Evolutionary conservation across 2,888 invertebrate species (phyloP), one percentile per base, ranked within the genome.

Genomic region (Lepidocyrtinus sp.): DNA sequence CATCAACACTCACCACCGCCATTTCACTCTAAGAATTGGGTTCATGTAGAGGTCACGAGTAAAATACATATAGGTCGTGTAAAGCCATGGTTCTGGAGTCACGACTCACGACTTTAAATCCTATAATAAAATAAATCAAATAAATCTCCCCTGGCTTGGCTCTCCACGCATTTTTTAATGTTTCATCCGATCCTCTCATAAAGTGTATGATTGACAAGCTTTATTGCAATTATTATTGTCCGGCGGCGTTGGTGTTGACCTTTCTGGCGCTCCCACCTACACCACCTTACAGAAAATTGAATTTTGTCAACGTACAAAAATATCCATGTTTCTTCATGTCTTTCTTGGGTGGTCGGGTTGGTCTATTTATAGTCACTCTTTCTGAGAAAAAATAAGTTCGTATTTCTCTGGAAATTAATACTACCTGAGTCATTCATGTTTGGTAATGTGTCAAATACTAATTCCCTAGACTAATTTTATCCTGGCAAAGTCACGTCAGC

Each of bases 201-300:
- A n/a, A 7, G 50, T 5, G 12, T 7, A 36, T 50, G 50, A 50
- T 50, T 50, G 50, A 50, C 50, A 50, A n/a, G 50, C 50, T 50
- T 50, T 50, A 50, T 50, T 15, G 50, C n/a, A n/a, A n/a, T n/a
- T n/a, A n/a, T n/a, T 50, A 50, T 12, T 50, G 50, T 12, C n/a
- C 12, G 50, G 50, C 17, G 50, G 50, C n/a, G n/a, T n/a, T n/a
- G n/a, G n/a, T n/a, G n/a, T n/a, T 50, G 50, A 50, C 50, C 50
- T 50, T n/a, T n/a, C n/a, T n/a, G n/a, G 2, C 50, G 12, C 50
- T 17, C 17, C 50, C 50, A n/a, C 15, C 50, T 36, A n/a, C n/a
- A n/a, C n/a, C n/a, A n/a, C n/a, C n/a, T n/a, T n/a, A n/a, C n/a
- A n/a, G n/a, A n/a, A n/a, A n/a, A n/a, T n/a, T n/a, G n/a, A n/a